Base-by-base conservation (phyloP, 2,888 invertebrate genomes). In the Agrotis exclamationis region DNA sequence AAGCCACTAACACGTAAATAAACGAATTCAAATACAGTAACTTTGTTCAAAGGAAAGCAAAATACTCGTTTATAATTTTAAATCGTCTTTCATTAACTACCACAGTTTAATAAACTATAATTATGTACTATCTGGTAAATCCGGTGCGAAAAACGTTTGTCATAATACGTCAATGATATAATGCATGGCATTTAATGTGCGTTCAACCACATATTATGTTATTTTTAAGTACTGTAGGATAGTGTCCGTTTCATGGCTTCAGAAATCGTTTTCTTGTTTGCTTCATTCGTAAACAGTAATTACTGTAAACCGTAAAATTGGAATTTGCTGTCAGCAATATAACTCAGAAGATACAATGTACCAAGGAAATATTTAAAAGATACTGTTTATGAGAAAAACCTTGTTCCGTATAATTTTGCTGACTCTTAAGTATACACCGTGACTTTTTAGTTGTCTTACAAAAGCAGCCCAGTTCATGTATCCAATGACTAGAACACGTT, bases 61-160 rank as follows among this genome's bases (percentile, higher is more conserved):
- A n/a, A 13, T 18, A 33, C 18, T n/a, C 5, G n/a, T 28, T n/a
- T n/a, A 28, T 0, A 4, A 65, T 39, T 47, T 18, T n/a, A 5
- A 44, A 13, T 64, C 22, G 22, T 53, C 51, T 62, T 60, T 39
- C 39, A 39, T 11, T 39, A 39, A 39, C 39, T 39, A 39, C n/a
- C 0, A 62, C 28, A 50, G 7, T 60, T 54, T 18, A 16, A 28
- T 39, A 58, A 11, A 70, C 45, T 64, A 57, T 51, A 7, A 54
- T 63, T 57, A 20, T 24, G 53, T 39, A 56, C 45, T 33, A 58
- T 16, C 50, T 62, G 22, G 28, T 63, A 45, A 45, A 59, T 56
- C 64, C 68, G 74, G 50, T 79, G 69, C 69, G 63, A 80, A 20
- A 69, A 44, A 24, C 24, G 28, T 44, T 45, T 22, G 3, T 28